phyloP scores from a whole-genome alignment of 2,888 invertebrate species.

The Tiphia femorata region DNA sequence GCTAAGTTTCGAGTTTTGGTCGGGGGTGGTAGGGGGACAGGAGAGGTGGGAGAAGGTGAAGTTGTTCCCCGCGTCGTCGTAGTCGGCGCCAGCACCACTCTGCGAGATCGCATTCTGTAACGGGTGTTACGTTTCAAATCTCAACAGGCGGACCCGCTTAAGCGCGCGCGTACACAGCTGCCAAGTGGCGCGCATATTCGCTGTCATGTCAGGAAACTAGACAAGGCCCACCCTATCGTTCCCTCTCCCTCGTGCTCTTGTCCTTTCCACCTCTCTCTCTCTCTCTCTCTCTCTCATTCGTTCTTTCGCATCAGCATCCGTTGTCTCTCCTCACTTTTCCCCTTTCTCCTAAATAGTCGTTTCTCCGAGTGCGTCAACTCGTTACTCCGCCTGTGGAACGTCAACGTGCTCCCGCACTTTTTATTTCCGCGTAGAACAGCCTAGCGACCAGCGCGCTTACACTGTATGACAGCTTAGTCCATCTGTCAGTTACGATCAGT shows the following conservation, averaged over 20 bases:
- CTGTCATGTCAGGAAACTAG: slow-evolving; percentile 47
- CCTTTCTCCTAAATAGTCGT: background rate
- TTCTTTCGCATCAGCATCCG: no score
- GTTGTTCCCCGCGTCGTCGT: slow-evolving; percentile 17
- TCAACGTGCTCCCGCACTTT: slow-evolving; percentile 9
- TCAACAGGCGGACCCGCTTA: slow-evolving; percentile 46
- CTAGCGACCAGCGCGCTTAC: slow-evolving; percentile 7
- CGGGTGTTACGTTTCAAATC: slow-evolving; percentile 59
- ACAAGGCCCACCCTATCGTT: slow-evolving; percentile 39
- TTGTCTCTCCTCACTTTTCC: background rate
- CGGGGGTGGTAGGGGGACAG: slow-evolving; percentile 23
- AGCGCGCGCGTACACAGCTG: slow-evolving; percentile 42
- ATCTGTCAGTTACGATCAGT: slow-evolving; percentile 39
- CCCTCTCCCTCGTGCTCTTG: slow-evolving; percentile 14
- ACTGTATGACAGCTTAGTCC: slow-evolving; percentile 23
- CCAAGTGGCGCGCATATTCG: slow-evolving; percentile 51
- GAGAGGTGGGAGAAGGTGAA: slow-evolving; percentile 5
- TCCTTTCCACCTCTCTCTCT: background rate
- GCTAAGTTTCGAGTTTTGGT: slow-evolving; percentile 31
- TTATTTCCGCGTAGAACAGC: slow-evolving; percentile 22
- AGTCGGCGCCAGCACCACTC: slow-evolving; percentile 26
- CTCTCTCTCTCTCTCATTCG: background rate
- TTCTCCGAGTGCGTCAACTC: slow-evolving; percentile 30
- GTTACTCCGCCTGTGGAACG: slow-evolving; percentile 24
- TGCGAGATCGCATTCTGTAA: slow-evolving; percentile 32